phyloP scores from a whole-genome alignment of 2,888 invertebrate species.

The Ligdia adustata region DNA sequence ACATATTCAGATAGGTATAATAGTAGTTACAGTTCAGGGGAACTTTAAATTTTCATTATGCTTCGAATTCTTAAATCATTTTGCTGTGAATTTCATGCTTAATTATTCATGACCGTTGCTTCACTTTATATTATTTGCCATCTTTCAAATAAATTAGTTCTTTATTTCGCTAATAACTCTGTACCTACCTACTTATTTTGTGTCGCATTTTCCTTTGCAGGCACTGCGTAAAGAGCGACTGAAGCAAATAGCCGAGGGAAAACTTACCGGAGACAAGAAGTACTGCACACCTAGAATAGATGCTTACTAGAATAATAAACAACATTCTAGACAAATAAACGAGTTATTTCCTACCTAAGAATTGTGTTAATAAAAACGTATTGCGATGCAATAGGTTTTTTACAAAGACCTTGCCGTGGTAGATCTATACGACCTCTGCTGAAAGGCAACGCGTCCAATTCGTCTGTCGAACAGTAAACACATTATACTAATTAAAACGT shows the following conservation, averaged over 20 bases:
- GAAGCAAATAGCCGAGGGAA: constrained; percentile 84
- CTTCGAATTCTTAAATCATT: no score
- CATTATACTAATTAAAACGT: constrained; percentile 30
- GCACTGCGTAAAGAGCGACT: constrained; percentile 77
- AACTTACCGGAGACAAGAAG: constrained; percentile 78
- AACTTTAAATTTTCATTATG: no score
- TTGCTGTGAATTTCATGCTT: no score
- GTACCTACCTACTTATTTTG: no score
- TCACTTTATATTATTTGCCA: no score
- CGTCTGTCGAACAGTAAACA: constrained; percentile 30
- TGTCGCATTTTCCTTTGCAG: constrained; percentile 37
- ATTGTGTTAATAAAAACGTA: constrained; percentile 36
- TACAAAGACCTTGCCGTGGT: constrained; percentile 43
- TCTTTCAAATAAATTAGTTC: no score
- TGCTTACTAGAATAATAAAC: constrained; percentile 59
- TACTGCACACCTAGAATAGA: constrained; percentile 84
- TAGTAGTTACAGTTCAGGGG: no score
- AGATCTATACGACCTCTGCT: constrained; percentile 45
- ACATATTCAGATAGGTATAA: no score
- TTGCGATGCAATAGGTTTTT: constrained; percentile 39
- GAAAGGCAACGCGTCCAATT: constrained; percentile 44
- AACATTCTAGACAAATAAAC: constrained; percentile 11
- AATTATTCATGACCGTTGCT: no score
- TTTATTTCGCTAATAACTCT: no score
- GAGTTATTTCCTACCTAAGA: constrained; percentile 42